Conservation (phyloP, 2,888 invertebrate genomes). For the Balanococcus diminutus region DNA sequence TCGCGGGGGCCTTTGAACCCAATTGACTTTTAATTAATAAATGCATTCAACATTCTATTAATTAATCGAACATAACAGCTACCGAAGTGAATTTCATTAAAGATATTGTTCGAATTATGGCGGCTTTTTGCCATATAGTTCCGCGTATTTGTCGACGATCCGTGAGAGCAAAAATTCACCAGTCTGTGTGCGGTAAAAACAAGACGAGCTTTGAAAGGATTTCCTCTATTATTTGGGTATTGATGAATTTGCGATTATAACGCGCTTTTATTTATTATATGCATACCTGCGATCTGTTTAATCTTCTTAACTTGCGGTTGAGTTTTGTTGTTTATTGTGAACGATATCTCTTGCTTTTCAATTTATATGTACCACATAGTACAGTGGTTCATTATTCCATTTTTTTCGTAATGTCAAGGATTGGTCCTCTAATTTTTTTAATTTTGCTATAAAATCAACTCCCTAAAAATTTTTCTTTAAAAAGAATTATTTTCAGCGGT, state of each 20-base stretch:
- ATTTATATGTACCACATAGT: too few species aligned
- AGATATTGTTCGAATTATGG: slow-evolving; percentile 42
- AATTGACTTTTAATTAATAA: slow-evolving; percentile 44
- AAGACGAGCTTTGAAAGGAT: background rate
- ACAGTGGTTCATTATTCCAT: too few species aligned
- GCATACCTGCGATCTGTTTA: background rate
- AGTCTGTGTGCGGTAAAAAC: background rate
- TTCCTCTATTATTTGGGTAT: background rate
- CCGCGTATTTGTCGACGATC: background rate
- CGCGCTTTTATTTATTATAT: background rate
- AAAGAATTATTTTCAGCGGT: too few species aligned
- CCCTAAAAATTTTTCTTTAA: too few species aligned
- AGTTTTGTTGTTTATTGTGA: background rate
- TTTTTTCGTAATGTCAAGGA: too few species aligned
- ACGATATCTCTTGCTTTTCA: too few species aligned
- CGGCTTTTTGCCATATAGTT: background rate
- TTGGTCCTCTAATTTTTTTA: too few species aligned
- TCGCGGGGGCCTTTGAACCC: slow-evolving; percentile 37
- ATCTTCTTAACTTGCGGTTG: background rate
- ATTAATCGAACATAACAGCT: slow-evolving; percentile 33
- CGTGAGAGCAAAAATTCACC: background rate
- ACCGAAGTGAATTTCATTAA: slow-evolving; percentile 29
- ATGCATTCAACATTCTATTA: slow-evolving; percentile 41
- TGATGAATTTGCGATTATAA: background rate
- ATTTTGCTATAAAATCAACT: too few species aligned